phyloP scores from a whole-genome alignment of 2,113 vertebrate genomes.

The Athene noctua region DNA sequence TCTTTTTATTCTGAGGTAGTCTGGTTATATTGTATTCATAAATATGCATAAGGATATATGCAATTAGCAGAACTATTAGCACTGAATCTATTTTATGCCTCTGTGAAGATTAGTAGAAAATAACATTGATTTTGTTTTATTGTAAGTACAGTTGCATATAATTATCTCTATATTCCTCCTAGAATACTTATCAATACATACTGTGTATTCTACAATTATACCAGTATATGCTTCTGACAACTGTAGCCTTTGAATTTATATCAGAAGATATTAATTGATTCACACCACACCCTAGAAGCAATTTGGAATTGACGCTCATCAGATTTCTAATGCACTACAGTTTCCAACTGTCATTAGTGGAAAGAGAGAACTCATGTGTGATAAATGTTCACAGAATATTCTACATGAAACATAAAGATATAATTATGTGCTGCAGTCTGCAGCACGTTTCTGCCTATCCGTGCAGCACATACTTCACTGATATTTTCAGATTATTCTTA shows the following conservation, averaged over 20 bases:
- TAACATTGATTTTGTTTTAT: slow-evolving; percentile 37
- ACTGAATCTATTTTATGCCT: slow-evolving; percentile 28
- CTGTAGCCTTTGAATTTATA: not conserved
- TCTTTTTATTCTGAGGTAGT: not conserved
- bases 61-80: slow-evolving; percentile 52
- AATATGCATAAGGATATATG: not conserved
- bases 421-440: not conserved
- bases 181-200: not conserved
- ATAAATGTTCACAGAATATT: not conserved
- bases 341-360: not conserved
- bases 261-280: slow-evolving; percentile 38
- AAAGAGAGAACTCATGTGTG: not conserved
- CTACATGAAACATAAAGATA: not conserved
- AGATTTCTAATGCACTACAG: not conserved
- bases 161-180: slow-evolving; percentile 30
- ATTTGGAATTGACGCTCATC: not conserved
- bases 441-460: not conserved
- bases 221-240: not conserved
- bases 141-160: not conserved
- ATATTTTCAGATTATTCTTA: not conserved
- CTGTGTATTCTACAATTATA: not conserved
- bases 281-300: not conserved
- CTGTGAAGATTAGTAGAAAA: slow-evolving; percentile 29
- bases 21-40: not conserved
- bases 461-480: not conserved